A percentile compares a stretch with the other conserved stretches of the same genome.
Evolutionary conservation across 2,888 invertebrate species (phyloP).

Genomic region (Cremastobaeus sp.): DNA sequence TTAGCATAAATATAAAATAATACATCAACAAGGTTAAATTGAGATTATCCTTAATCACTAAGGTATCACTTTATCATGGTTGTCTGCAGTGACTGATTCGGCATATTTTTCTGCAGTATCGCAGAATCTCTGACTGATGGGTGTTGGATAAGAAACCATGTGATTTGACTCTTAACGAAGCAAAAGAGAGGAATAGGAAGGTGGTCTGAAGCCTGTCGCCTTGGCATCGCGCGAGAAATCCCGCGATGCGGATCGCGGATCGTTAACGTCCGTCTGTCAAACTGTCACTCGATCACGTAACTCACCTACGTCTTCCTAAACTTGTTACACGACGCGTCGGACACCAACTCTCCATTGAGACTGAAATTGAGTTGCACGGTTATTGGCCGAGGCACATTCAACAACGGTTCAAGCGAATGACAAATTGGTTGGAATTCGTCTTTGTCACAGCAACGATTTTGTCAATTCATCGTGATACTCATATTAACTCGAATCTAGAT

Average conservation of each 20-base stretch:
- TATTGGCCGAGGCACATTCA: conserved; percentile 34
- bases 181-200: conserved; percentile 9
- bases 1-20: too few species aligned
- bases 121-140: conserved; percentile 37
- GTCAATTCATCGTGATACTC: conserved; percentile 27
- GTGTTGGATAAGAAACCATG: conserved; percentile 43
- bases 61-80: conserved; percentile 26
- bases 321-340: conserved; percentile 44
- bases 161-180: conserved; percentile 55
- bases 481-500: conserved; percentile 10
- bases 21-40: not conserved
- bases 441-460: conserved; percentile 25
- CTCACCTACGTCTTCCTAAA: conserved; percentile 74
- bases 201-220: conserved; percentile 48
- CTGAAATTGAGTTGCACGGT: conserved; percentile 57
- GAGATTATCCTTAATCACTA: conserved; percentile 15
- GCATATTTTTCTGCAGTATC: conserved; percentile 27
- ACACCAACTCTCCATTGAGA: conserved; percentile 42
- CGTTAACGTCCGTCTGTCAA: conserved; percentile 75
- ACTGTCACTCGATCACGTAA: conserved; percentile 71
- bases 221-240: conserved; percentile 57
- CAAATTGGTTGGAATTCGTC: conserved; percentile 47
- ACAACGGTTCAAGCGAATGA: conserved; percentile 32
- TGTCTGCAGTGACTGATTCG: not conserved
- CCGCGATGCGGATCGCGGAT: conserved; percentile 70